These are phyloP conservation scores for Drosophila kikkawai DNA, from an alignment of 1,140 invertebrate genomes.

Conservation along the genomic window DNA sequence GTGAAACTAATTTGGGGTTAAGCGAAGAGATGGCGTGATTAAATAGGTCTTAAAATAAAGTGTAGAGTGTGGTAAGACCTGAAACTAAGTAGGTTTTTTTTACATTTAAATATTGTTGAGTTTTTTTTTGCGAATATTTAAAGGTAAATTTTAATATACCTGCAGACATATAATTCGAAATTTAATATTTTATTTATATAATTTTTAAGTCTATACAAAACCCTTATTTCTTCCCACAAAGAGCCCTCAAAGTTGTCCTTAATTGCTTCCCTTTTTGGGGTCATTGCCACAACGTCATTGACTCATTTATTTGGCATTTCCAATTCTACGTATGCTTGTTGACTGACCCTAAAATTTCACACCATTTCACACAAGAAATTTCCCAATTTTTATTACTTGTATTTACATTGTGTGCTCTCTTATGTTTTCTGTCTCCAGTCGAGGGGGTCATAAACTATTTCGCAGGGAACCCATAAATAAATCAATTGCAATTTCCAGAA, in stretches of 20 bases:
- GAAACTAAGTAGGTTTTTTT: not conserved
- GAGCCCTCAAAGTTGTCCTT: not conserved
- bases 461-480: slow-evolving; percentile 16
- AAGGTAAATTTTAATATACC: too few relatives aligned
- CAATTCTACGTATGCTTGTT: slow-evolving; percentile 7
- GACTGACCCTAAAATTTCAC: slow-evolving; percentile 28
- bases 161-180: too few relatives aligned
- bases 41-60: slow-evolving; percentile 9
- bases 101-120: not conserved
- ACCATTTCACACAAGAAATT: slow-evolving; percentile 33
- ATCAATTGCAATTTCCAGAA: slow-evolving; percentile 35
- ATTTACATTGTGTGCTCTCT: slow-evolving; percentile 9
- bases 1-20: slow-evolving; percentile 55
- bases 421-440: not conserved
- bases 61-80: not conserved
- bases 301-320: slow-evolving; percentile 10
- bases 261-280: not conserved
- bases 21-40: slow-evolving; percentile 28
- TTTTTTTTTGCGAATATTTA: not conserved
- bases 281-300: not conserved
- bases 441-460: slow-evolving; percentile 16
- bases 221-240: not conserved
- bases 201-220: not conserved
- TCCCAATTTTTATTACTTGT: slow-evolving; percentile 15
- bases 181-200: not conserved